Evolutionary conservation across 2,113 vertebrate genomes (phyloP), one percentile per base, ranked within the genome.

Genomic region (Passer montanus): DNA sequence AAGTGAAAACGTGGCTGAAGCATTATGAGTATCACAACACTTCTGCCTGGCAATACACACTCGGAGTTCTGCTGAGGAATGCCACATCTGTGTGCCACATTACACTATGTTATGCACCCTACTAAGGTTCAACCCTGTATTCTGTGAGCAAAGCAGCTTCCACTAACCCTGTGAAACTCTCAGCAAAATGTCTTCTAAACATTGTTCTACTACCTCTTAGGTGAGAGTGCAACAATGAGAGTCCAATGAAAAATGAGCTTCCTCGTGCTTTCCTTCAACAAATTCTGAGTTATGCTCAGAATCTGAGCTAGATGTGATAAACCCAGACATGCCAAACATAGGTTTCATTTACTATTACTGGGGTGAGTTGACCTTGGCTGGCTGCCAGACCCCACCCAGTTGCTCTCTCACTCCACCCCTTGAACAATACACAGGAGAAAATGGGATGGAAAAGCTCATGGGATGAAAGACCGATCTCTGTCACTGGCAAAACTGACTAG

Each of bases 321-420:
- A 74, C 24, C 8, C 10, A 66, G 46, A 11, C 13, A 43, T 6
- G 13, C 1, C 56, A 80, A 89, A 60, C 5, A 14, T 11, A 3
- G 4, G 6, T 55, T 85, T 75, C 22, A 69, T 87, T 84, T 62
- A 46, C 50, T 75, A 6, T 31, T 73, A 15, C 5, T 68, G 47
- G 52, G 10, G 56, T 59, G 64, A 44, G 15, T 58, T 95, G 91
- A 75, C 46, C 47, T 84, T 55, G 64, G 31, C 60, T 70, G 74
- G 24, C 62, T 90, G 62, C 49, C 35, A 22, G 53, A 41, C 30
- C 11, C 16, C 33, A 43, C 33, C 47, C 43, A 39, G 41, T 39
- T 0, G 0, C 16, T 39, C 16, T 64, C 13, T 73, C 52, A 37
- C 19, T 86, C 9, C 37, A 33, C 11, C 21, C 52, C 23, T n/a